Base-by-base conservation (phyloP, 2,888 invertebrate species). In the Ennomos quercinarius region DNA sequence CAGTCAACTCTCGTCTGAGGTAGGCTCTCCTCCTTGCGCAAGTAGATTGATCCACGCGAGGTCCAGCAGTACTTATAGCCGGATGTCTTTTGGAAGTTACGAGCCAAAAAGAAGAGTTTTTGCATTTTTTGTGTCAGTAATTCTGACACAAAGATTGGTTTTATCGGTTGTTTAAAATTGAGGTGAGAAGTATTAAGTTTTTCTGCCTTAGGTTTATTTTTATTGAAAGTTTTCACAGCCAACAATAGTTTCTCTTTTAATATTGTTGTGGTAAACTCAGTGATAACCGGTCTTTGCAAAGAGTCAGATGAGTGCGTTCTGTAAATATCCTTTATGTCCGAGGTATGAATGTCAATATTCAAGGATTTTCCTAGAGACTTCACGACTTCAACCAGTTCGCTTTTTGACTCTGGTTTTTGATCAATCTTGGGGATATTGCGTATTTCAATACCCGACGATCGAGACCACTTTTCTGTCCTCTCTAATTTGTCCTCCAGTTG, bases 1-100 rank as follows among this genome's bases (percentile, higher is more conserved):
- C 46, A 11, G n/a, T 40, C 41, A 34, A 60, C 46, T 36, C 55
- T 45, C 0, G 51, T 37, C 10, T 48, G 55, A 10, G 55, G 10
- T 8, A 43, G 43, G 17, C 43, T 34, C 27, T 51, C 55, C 34
- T 47, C 40, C 52, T 56, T 35, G 12, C 48, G 17, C 17, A 17
- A 17, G 43, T 63, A 65, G 9, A 63, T 53, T 9, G 53, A 35
- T 1, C 65, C 65, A 41, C 56, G 57, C 2, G 59, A 41, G 3
- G 66, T 63, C 66, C 66, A 66, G 39, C 63, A 63, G 38, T 54
- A 64, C 6, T 39, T 13, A 11, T 57, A 64, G 0, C 44, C 46
- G 9, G 57, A 10, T 4, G 39, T 44, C 10, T 54, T 57, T 35
- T 54, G 44, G 45, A 66, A 66, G 10, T 49, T 44, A 9, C 66